Evolutionary conservation across 1,140 invertebrate species (phyloP).

Genomic region (Saxidomus purpurata): DNA sequence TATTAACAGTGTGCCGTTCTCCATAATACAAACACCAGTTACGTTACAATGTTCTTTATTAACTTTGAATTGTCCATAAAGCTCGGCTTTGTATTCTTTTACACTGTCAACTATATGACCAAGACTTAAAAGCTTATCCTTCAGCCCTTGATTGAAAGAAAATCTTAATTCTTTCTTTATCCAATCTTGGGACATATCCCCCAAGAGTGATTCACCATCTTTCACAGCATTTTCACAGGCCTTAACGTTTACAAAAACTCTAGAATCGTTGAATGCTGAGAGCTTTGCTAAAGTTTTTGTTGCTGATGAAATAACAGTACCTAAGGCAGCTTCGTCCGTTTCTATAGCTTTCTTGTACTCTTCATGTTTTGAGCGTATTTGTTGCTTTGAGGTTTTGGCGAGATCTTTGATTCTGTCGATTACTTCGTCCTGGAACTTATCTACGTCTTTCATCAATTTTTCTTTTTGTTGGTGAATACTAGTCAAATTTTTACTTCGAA

Average conservation of each 20-base stretch:
- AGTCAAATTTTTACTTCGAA: not conserved
- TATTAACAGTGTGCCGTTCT: not conserved
- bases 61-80: not conserved
- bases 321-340: not conserved
- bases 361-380: constrained; percentile 17
- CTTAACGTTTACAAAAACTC: constrained; percentile 5
- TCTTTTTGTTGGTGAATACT: constrained; percentile 18
- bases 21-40: not conserved
- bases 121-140: not conserved
- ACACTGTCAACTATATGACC: constrained; percentile 2
- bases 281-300: not conserved
- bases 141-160: not conserved
- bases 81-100: constrained; percentile 1
- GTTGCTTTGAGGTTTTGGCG: not conserved
- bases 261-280: constrained; percentile 3
- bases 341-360: constrained; percentile 7
- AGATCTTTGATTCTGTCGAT: constrained; percentile 16
- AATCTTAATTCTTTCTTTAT: constrained; percentile 27
- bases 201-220: not conserved
- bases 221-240: constrained; percentile 7
- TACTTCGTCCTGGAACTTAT: constrained; percentile 1
- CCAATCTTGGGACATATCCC: not conserved
- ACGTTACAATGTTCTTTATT: constrained; percentile 10
- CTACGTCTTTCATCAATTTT: constrained; percentile 11
- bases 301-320: not conserved